Percentiles rank a stretch among this genome's conserved stretches.
Evolutionary conservation across 2,797 vertebrate species (phyloP).

Genomic region (Anniella stebbinsi): DNA sequence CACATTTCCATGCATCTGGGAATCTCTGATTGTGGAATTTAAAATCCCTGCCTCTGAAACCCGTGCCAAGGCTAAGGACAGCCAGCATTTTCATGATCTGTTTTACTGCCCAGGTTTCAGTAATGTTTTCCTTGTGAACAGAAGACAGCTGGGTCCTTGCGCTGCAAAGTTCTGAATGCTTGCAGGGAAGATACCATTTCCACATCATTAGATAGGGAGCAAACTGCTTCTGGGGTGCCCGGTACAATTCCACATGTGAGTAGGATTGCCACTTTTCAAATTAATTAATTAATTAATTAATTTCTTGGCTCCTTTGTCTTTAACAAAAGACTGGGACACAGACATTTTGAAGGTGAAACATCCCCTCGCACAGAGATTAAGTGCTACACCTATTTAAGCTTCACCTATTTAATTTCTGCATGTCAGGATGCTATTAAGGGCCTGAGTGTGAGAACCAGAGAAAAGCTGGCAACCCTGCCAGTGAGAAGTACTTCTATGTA

Average conservation of each 20-base stretch:
- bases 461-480: neutral
- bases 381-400: neutral
- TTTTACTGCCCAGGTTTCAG: conserved; percentile 21
- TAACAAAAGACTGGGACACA: neutral
- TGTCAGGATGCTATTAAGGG: neutral
- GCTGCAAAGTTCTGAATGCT: neutral
- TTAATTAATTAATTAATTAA: neutral
- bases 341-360: neutral
- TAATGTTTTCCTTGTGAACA: neutral
- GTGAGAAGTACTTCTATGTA: neutral
- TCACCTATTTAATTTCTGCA: neutral
- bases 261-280: neutral
- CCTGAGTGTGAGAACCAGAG: neutral
- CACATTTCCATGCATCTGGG: conserved; percentile 35
- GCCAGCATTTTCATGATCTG: neutral
- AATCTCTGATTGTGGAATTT: conserved; percentile 39
- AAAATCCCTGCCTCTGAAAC: conserved; percentile 26
- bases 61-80: conserved; percentile 12
- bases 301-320: neutral
- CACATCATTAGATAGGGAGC: neutral
- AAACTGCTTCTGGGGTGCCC: neutral
- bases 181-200: neutral
- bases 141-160: conserved; percentile 4
- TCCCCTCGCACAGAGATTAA: neutral
- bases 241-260: neutral